Conservation (phyloP, 2,797 vertebrate species). For the Taeniopygia guttata region DNA sequence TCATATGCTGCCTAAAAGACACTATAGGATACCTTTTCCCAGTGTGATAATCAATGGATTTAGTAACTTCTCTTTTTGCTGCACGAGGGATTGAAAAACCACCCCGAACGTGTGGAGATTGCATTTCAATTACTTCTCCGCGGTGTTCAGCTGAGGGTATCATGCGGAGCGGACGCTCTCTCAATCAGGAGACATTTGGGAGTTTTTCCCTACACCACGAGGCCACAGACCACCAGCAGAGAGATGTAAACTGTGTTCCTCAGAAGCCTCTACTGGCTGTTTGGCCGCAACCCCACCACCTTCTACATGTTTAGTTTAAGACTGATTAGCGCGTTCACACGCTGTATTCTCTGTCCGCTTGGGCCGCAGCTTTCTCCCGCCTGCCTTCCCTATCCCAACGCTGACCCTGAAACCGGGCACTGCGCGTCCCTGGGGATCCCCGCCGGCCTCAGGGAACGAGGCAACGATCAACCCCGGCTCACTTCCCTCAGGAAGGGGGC, state of each 20-base stretch:
- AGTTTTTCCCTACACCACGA: not conserved
- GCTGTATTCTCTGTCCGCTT: not conserved
- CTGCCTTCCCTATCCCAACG: not conserved
- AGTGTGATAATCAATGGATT: not conserved
- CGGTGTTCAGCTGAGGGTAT: not conserved
- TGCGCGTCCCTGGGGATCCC: rapidly evolving
- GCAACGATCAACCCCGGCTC: rapidly evolving
- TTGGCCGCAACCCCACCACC: not conserved
- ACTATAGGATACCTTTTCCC: not conserved
- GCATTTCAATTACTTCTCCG: not conserved
- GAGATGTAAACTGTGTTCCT: rapidly evolving
- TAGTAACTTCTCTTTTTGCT: not conserved
- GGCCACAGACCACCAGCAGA: not conserved
- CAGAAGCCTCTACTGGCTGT: not conserved
- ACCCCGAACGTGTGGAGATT: not conserved
- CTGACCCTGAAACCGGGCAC: not conserved
- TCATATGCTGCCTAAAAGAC: not conserved
- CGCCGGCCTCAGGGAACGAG: not conserved
- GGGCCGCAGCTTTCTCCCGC: not conserved
- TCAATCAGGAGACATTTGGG: not conserved
- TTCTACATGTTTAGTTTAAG: not conserved
- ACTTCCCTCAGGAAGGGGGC: not conserved
- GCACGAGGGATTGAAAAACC: not conserved
- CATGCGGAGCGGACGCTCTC: not conserved
- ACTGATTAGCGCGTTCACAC: rapidly evolving